Conservation (phyloP, 1,140 invertebrate species). For the Drosophila busckii region DNA sequence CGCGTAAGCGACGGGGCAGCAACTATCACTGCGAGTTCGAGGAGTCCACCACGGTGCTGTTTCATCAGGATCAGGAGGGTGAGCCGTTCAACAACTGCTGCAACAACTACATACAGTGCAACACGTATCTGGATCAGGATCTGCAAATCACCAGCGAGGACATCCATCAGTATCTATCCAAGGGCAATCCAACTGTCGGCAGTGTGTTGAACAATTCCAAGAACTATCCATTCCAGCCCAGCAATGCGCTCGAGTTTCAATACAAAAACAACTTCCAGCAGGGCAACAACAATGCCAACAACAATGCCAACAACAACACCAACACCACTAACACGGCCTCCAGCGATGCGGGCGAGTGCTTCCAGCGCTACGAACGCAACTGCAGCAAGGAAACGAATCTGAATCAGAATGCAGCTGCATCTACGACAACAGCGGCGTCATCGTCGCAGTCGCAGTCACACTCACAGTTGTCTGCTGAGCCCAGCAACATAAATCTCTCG, state of each 20-base stretch:
- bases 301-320: conserved; percentile 53
- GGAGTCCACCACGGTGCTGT: conserved; percentile 73
- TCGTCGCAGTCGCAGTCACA: no score
- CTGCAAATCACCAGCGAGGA: conserved; percentile 78
- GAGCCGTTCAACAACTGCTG: conserved; percentile 75
- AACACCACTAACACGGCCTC: conserved; percentile 60
- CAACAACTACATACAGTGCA: conserved; percentile 77
- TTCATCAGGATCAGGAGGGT: conserved; percentile 68
- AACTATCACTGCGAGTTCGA: conserved; percentile 68
- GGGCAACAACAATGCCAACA: conserved; percentile 26
- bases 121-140: conserved; percentile 74
- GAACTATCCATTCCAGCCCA: conserved; percentile 75
- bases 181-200: conserved; percentile 50
- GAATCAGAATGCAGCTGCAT: conserved; percentile 45
- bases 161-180: conserved; percentile 75
- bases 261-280: conserved; percentile 78
- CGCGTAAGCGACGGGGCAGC: conserved; percentile 60
- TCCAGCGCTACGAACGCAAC: conserved; percentile 54
- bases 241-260: conserved; percentile 73
- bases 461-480: no score
- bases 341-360: conserved; percentile 61
- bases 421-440: conserved; percentile 14
- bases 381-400: conserved; percentile 73
- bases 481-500: conserved; percentile 74
- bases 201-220: conserved; percentile 74